Evolutionary conservation across 2,888 invertebrate genomes (phyloP), one percentile per base, ranked within the genome.

Genomic region (Drosophila meridionalis): DNA sequence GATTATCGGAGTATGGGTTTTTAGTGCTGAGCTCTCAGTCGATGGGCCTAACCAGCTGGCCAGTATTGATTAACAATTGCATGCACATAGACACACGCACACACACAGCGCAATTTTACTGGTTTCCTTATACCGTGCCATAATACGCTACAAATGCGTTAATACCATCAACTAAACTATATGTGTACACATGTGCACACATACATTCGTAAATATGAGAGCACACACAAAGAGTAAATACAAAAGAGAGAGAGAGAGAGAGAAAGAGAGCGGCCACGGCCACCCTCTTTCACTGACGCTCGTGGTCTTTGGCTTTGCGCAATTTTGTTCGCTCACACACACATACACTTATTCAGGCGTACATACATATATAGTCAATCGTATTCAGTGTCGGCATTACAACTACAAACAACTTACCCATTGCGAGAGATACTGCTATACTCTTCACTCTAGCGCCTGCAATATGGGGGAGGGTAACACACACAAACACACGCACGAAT

Each of bases 371-470:
- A 56, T 36, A 58, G 11, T 34, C 43, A 58, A 58, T 34, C 58
- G 58, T 45, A 45, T 58, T 58, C 71, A 77, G 68, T 68, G 84
- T 82, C 82, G 73, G 82, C 84, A 68, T 67, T 83, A 73, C 86
- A 75, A 70, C 67, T 74, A 80, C 83, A 78, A 53, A 43, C 45
- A 79, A 87, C 88, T 89, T 89, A 89, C 88, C 88, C 88, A 89
- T 89, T 69, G 78, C 83, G 78, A 86, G 79, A 90, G 77, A 80
- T 90, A 86, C 81, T 79, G 87, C 87, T 90, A 76, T 86, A 72
- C 86, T 86, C 88, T 85, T 86, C 83, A 74, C 88, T 78, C 88
- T 82, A 82, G 80, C 86, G 90, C 78, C 83, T 87, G 90, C 71
- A 74, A 85, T 88, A 81, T 83, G 84, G 89, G 90, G 90, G 89